A percentile compares a stretch with the other conserved stretches of the same genome.
These are phyloP conservation scores for Platichthys stellatus DNA, from an alignment of 2,113 vertebrate genomes.

Conservation along the genomic window DNA sequence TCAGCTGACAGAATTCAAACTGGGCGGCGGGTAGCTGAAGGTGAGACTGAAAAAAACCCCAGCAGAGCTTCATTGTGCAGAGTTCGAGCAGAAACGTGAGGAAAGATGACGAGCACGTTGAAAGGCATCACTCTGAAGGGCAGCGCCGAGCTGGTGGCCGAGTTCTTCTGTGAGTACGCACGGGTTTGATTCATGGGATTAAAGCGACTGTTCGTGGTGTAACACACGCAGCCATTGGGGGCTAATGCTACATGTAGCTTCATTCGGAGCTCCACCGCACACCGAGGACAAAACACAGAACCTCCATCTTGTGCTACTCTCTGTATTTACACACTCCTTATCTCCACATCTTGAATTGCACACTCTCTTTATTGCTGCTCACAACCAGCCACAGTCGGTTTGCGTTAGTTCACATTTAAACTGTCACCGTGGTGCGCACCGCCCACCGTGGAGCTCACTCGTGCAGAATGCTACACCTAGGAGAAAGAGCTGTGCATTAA, in stretches of 20 bases:
- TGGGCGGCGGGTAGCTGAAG: slow-evolving; percentile 67
- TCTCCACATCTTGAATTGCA: too few relatives aligned
- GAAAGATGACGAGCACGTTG: slow-evolving; percentile 79
- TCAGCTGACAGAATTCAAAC: slow-evolving; percentile 73
- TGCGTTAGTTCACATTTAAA: too few relatives aligned
- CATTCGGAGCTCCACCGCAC: too few relatives aligned
- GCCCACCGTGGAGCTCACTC: too few relatives aligned
- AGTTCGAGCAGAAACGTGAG: fast-evolving
- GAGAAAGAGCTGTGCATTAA: not conserved
- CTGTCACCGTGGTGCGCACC: too few relatives aligned
- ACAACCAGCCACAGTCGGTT: not conserved
- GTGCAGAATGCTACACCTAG: not conserved
- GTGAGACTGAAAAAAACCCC: not conserved
- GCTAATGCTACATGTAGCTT: slow-evolving; percentile 28
- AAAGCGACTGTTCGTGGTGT: too few relatives aligned
- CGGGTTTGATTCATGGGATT: not conserved
- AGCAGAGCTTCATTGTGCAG: not conserved
- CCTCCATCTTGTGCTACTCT: too few relatives aligned
- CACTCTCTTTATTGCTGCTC: fast-evolving
- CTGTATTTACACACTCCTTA: too few relatives aligned
- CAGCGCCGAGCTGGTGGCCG: slow-evolving; percentile 91
- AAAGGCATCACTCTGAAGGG: slow-evolving; percentile 92
- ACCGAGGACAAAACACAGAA: not conserved
- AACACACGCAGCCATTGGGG: not conserved
- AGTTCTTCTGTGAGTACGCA: slow-evolving; percentile 92